Base-by-base conservation (phyloP, 2,888 invertebrate species). In the Synergus laeviventris region DNA sequence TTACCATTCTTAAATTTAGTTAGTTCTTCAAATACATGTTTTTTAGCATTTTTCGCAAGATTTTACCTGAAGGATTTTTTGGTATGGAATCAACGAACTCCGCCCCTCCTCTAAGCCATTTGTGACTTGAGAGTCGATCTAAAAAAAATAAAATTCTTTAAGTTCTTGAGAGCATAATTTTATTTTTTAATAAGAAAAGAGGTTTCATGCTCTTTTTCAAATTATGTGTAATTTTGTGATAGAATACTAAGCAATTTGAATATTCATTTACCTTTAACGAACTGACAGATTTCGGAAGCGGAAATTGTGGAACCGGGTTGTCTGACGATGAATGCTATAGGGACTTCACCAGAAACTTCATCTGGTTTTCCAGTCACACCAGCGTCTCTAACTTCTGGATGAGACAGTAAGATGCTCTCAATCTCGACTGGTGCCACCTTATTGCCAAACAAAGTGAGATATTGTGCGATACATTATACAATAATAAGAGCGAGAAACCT, bases 391-490 rank as follows among this genome's bases (percentile, higher is more conserved):
- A 88, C 78, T 12, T 70, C 81, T 0, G 79, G 76, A 79, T 85
- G 85, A 24, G 83, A 78, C 39, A 87, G 76, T 38, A 87, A 76
- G 12, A 87, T 38, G 21, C 84, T 85, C 78, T 91, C 91, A 42
- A 91, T 85, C 83, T 91, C 90, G 16, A 88, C 87, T 12, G 91
- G 91, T 0, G 90, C 85, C 21, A 91, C 87, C 42, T 70, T 70
- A 70, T 70, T 31, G 56, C 18, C 38, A 18, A 60, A 21, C 21
- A 60, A 39, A 76, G 31, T 74, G 49, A 56, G 42, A 14, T 49
- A 49, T 24, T 70, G 42, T 78, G 85, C 12, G n/a, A 21, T 49
- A 70, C 7, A 42, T 42, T 42, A 24, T 18, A 54, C 18, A 59
- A 24, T 3, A 21, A 21, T 59, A 12, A 24, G 1, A 24, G 56